phyloP scores from a whole-genome alignment of 2,797 vertebrate genomes.

The Peromyscus aztecus region DNA sequence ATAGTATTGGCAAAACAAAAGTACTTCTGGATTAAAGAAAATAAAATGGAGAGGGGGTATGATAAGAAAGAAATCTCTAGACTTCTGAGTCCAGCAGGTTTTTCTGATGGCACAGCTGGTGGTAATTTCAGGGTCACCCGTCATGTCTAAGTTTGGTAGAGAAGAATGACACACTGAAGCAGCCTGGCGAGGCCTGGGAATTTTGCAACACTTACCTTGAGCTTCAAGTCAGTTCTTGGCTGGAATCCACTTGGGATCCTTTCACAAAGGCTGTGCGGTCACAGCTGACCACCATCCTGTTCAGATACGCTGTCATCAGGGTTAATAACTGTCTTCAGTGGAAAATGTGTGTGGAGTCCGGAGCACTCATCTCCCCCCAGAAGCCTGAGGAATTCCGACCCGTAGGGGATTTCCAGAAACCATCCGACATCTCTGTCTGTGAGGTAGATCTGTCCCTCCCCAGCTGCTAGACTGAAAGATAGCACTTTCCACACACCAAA shows the following conservation, averaged over 20 bases:
- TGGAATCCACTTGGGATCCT: slow-evolving; percentile 95
- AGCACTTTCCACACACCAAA: neutral
- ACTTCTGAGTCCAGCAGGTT: slow-evolving; percentile 36
- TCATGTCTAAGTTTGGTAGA: slow-evolving; percentile 94
- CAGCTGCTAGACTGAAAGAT: neutral
- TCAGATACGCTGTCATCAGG: slow-evolving; percentile 97
- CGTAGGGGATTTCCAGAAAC: slow-evolving; percentile 92
- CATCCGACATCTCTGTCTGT: slow-evolving; percentile 84
- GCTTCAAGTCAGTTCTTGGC: slow-evolving; percentile 95
- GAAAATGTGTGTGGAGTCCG: slow-evolving; percentile 97
- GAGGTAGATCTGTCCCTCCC: slow-evolving; percentile 69
- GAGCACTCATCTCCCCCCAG: slow-evolving; percentile 98
- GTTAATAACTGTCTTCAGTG: slow-evolving; percentile 90
- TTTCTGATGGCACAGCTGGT: neutral
- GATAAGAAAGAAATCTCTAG: slow-evolving; percentile 57
- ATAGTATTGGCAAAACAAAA: slow-evolving; percentile 59
- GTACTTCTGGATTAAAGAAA: slow-evolving; percentile 16
- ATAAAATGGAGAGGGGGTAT: slow-evolving; percentile 22
- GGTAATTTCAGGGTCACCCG: neutral
- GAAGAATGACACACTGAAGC: slow-evolving; percentile 97
- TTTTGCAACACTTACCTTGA: slow-evolving; percentile 95
- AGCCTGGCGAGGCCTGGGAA: slow-evolving; percentile 96
- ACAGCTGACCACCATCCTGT: slow-evolving; percentile 93
- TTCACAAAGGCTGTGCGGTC: slow-evolving; percentile 96
- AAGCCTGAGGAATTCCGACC: slow-evolving; percentile 95